These are phyloP conservation scores for Triplophysa dalaica DNA, from an alignment of 2,113 vertebrate species.

Conservation along the genomic window DNA sequence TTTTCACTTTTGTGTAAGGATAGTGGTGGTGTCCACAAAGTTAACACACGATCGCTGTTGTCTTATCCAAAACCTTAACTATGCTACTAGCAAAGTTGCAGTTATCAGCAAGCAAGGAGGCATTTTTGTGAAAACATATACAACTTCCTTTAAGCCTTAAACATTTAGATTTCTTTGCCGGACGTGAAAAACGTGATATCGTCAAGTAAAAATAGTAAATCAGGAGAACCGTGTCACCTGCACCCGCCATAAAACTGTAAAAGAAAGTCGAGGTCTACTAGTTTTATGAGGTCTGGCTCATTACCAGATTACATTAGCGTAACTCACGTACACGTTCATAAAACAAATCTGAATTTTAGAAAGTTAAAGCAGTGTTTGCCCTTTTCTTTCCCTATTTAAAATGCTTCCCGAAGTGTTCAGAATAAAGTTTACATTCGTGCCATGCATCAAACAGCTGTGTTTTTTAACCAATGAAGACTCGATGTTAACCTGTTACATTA, in stretches of 20 bases:
- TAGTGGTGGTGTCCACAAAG: no score
- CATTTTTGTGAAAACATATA: no score
- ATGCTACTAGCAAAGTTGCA: no score
- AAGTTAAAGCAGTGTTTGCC: conserved; percentile 40
- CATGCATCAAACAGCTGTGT: no score
- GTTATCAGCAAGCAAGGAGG: no score
- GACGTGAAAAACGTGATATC: neutral
- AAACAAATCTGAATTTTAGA: conserved; percentile 32
- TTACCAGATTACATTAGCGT: conserved; percentile 52
- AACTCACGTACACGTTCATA: conserved; percentile 46
- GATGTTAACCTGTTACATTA: no score
- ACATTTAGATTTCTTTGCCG: neutral
- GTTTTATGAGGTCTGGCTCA: conserved; percentile 51
- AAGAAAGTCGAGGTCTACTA: conserved; percentile 35
- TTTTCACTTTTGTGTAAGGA: no score
- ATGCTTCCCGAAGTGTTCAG: neutral
- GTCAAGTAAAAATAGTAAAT: conserved; percentile 11
- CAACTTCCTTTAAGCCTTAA: neutral
- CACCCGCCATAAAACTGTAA: conserved; percentile 32
- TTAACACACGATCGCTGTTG: no score
- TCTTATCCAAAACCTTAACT: no score
- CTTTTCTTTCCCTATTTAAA: conserved; percentile 23
- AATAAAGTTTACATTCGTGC: no score
- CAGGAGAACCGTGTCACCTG: conserved; percentile 32
- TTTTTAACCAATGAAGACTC: no score